These are phyloP conservation scores for Dicrostonyx torquatus DNA, from an alignment of 2,797 vertebrate genomes.

Conservation along the genomic window DNA sequence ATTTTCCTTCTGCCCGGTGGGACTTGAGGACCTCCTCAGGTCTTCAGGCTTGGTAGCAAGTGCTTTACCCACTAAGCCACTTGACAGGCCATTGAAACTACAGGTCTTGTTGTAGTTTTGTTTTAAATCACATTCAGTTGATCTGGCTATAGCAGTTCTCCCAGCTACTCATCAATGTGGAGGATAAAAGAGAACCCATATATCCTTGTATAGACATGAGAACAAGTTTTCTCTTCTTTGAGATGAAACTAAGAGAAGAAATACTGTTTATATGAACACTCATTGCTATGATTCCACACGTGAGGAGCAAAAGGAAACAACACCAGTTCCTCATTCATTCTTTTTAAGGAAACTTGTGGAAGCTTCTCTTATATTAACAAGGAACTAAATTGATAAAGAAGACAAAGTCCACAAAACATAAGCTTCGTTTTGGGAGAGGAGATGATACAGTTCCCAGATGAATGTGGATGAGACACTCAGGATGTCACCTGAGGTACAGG, in stretches of 20 bases:
- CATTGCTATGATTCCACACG: background rate
- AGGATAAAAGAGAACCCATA: background rate
- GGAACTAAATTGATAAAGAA: background rate
- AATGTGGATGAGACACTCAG: background rate
- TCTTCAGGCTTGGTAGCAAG: background rate
- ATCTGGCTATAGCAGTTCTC: background rate
- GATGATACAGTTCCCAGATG: background rate
- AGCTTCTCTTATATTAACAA: background rate
- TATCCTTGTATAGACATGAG: background rate
- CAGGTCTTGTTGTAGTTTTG: background rate
- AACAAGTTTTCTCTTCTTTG: background rate
- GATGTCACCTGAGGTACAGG: background rate
- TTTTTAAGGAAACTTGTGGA: background rate
- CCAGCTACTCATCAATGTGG: background rate
- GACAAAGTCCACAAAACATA: background rate
- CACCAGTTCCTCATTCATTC: background rate
- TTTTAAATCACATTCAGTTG: background rate
- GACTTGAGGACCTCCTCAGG: background rate
- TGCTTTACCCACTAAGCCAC: background rate
- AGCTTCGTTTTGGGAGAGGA: background rate
- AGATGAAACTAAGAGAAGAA: background rate
- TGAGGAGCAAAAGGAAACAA: background rate
- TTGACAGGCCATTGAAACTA: background rate
- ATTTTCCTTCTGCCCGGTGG: background rate
- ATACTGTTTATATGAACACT: background rate